Conservation (phyloP, 1,140 invertebrate genomes). For the Conus ventricosus region DNA sequence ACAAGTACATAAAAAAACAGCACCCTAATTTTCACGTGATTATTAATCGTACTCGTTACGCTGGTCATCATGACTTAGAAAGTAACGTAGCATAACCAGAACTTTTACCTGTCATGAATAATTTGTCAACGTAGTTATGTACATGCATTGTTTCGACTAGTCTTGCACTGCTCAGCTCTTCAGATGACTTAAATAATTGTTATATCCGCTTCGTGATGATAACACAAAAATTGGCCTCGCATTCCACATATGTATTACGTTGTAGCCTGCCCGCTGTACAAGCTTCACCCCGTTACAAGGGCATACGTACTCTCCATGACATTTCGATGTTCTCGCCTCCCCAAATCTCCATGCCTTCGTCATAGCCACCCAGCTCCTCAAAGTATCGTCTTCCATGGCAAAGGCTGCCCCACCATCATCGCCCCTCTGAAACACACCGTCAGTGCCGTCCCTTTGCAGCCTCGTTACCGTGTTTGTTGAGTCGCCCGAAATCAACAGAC, state of each 20-base stretch:
- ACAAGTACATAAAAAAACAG: too few species aligned
- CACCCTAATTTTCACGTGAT: too few species aligned
- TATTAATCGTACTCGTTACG: too few species aligned
- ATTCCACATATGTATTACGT: too few species aligned
- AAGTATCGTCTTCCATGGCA: conserved; percentile 94
- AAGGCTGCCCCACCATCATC: conserved; percentile 98
- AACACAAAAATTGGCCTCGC: too few species aligned
- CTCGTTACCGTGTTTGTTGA: neutral
- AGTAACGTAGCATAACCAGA: too few species aligned
- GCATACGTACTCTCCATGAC: conserved; percentile 60
- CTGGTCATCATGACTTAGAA: too few species aligned
- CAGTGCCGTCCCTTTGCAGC: neutral
- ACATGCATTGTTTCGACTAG: too few species aligned
- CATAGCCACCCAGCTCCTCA: conserved; percentile 83
- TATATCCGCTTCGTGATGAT: neutral
- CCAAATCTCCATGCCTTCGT: conserved; percentile 82
- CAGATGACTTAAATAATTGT: neutral
- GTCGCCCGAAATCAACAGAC: neutral
- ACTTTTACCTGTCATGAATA: too few species aligned
- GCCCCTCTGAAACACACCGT: conserved; percentile 49
- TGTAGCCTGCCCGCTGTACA: too few species aligned
- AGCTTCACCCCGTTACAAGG: neutral
- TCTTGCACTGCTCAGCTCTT: neutral
- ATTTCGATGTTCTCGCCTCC: conserved; percentile 97
- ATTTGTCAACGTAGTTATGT: too few species aligned